phyloP scores from a whole-genome alignment of 2,797 vertebrate species.

The Enteromius unitaeniatus region DNA sequence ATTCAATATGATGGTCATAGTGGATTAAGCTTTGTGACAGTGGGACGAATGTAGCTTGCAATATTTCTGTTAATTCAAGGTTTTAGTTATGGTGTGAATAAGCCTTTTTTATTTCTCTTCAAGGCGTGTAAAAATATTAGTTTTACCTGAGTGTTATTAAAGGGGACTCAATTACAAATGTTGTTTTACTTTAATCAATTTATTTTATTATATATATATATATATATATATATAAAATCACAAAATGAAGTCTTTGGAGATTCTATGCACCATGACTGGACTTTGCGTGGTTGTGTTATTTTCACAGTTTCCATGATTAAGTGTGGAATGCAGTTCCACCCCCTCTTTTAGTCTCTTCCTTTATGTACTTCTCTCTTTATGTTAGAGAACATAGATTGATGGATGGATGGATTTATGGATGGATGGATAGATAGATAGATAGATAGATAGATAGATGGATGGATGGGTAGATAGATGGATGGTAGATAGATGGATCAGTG shows the following conservation, averaged over 20 bases:
- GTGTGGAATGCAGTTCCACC: slow-evolving; percentile 29
- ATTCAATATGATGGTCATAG: slow-evolving; percentile 46
- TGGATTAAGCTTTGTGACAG: slow-evolving; percentile 56
- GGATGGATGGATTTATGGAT: background rate
- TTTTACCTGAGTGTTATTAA: slow-evolving; percentile 55
- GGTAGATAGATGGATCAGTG: background rate
- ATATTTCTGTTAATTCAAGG: slow-evolving; percentile 48
- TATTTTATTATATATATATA: background rate
- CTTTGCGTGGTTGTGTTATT: slow-evolving; percentile 35
- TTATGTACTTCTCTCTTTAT: slow-evolving; percentile 14
- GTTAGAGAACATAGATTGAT: background rate
- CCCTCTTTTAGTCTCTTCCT: slow-evolving; percentile 1
- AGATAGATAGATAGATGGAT: background rate
- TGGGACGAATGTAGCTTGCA: slow-evolving; percentile 59
- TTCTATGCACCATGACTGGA: background rate
- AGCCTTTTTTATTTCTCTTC: slow-evolving; percentile 44
- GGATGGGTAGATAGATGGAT: background rate
- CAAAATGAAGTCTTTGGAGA: background rate
- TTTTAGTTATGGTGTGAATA: slow-evolving; percentile 46
- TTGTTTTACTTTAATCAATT: background rate
- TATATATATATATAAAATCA: background rate
- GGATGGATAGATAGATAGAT: background rate
- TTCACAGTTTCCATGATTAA: slow-evolving; percentile 30
- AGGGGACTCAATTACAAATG: slow-evolving; percentile 30
- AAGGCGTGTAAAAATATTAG: slow-evolving; percentile 40